Evolutionary conservation across 2,888 invertebrate species (phyloP).

Genomic region (Tenthredo notha): DNA sequence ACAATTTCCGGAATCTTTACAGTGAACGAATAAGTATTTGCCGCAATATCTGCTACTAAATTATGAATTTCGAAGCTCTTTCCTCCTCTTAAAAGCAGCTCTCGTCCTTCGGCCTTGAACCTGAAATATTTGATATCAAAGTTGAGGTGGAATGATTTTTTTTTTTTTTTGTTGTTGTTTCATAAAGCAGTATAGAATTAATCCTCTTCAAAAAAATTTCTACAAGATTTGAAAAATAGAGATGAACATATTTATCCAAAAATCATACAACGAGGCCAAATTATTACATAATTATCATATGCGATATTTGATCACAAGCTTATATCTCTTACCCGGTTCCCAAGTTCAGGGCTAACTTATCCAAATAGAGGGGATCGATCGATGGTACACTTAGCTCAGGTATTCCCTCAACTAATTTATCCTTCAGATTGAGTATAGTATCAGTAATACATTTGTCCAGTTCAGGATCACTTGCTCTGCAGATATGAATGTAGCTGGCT

Average conservation of each 20-base stretch:
- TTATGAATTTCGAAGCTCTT: neutral
- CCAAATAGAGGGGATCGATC: neutral
- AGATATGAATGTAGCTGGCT: slow-evolving; percentile 25
- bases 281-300: neutral
- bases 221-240: neutral
- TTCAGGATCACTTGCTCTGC: neutral
- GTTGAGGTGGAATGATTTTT: neutral
- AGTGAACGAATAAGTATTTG: neutral
- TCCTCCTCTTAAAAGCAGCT: neutral
- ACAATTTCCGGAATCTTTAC: neutral
- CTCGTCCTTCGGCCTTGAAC: neutral
- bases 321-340: slow-evolving; percentile 15
- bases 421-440: neutral
- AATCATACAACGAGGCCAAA: neutral
- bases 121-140: neutral
- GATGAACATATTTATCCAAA: neutral
- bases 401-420: neutral
- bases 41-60: slow-evolving; percentile 76
- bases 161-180: too few relatives aligned
- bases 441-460: neutral
- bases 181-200: too few relatives aligned
- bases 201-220: too few relatives aligned
- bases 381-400: slow-evolving; percentile 20
- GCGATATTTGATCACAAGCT: neutral
- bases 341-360: neutral